Percentiles rank a stretch among this genome's conserved stretches.
These are phyloP conservation scores for Triops longicaudatus DNA, from an alignment of 1,140 invertebrate species.

Conservation along the genomic window DNA sequence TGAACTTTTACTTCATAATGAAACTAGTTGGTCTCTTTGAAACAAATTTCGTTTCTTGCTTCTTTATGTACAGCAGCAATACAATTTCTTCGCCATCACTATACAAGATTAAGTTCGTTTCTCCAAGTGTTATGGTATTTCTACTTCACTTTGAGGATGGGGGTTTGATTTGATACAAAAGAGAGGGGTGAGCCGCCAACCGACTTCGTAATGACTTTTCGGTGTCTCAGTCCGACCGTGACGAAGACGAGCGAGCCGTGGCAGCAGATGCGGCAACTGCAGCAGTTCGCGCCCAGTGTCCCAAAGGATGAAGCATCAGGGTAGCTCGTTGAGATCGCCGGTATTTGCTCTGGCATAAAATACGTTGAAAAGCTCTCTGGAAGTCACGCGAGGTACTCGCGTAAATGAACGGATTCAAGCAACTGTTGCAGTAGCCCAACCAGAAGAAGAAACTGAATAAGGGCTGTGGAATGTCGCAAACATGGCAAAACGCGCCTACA, in stretches of 20 bases:
- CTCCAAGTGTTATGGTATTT: background rate
- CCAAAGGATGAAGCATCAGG: background rate
- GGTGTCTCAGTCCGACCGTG: background rate
- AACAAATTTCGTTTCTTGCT: background rate
- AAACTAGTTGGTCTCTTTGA: background rate
- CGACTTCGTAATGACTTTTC: background rate
- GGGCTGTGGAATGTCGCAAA: conserved; percentile 40
- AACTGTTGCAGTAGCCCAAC: conserved; percentile 63
- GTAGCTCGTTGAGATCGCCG: conserved; percentile 16
- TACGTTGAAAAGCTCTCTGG: conserved; percentile 45
- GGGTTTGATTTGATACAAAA: background rate
- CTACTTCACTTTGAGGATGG: background rate
- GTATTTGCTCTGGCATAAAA: conserved; percentile 37
- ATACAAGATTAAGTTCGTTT: background rate
- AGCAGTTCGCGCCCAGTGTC: background rate
- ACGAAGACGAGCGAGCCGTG: background rate
- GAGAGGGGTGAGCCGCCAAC: background rate
- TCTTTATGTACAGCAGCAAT: conserved; percentile 1
- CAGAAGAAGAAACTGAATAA: conserved; percentile 53
- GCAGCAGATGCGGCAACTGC: background rate
- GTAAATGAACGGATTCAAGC: conserved; percentile 61
- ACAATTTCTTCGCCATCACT: conserved; percentile 15
- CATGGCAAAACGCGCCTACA: conserved; percentile 42
- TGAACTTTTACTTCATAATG: background rate
- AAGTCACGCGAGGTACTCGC: conserved; percentile 50